Evolutionary conservation across 2,888 invertebrate species (phyloP).

Genomic region (Ctenicera cuprea): DNA sequence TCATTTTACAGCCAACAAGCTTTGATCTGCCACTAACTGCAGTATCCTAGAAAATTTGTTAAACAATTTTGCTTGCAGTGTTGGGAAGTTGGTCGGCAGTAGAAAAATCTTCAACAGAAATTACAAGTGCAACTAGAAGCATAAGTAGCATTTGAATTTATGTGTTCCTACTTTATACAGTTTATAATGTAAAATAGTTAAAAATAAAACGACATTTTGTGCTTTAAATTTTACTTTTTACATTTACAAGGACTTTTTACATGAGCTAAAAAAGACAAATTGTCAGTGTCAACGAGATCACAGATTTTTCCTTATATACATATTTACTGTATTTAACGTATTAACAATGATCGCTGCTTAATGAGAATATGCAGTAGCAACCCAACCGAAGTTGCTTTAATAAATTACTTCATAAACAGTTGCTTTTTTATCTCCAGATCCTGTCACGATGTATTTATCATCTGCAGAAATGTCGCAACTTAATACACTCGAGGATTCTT

Average conservation of each 20-base stretch:
- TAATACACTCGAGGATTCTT: conserved; percentile 97
- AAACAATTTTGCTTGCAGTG: no score
- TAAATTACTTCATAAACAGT: conserved; percentile 97
- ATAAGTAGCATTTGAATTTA: not conserved
- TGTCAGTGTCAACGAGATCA: conserved; percentile 53
- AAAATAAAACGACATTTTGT: conserved; percentile 29
- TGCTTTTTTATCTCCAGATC: conserved; percentile 98
- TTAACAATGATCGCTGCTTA: conserved; percentile 43
- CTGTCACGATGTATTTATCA: conserved; percentile 98
- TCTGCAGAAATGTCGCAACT: conserved; percentile 99
- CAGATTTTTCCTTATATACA: conserved; percentile 52
- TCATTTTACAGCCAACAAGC: no score
- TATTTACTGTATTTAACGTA: conserved; percentile 48
- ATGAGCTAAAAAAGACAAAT: conserved; percentile 52
- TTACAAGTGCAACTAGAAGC: not conserved
- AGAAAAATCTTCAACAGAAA: no score
- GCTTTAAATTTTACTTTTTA: conserved; percentile 47
- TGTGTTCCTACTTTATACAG: conserved; percentile 7
- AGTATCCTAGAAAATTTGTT: no score
- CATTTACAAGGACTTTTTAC: conserved; percentile 44
- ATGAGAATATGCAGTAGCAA: conserved; percentile 34
- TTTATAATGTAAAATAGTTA: conserved; percentile 14
- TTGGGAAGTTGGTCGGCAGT: no score
- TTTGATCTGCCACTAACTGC: no score
- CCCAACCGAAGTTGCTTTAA: conserved; percentile 69